These are phyloP conservation scores for Phortica magna DNA, from an alignment of 2,888 invertebrate genomes.

Conservation along the genomic window DNA sequence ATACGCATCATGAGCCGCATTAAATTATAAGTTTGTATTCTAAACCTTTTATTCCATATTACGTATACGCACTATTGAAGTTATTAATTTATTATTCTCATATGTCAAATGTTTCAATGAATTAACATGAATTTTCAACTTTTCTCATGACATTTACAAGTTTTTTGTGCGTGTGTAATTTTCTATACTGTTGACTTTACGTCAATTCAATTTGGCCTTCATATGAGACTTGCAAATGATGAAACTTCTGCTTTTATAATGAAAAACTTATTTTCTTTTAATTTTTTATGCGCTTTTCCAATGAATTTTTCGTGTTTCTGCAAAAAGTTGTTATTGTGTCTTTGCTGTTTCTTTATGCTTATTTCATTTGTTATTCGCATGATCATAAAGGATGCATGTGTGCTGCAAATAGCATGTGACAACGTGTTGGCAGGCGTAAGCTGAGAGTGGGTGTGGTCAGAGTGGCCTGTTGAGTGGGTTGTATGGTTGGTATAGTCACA, in stretches of 20 bases:
- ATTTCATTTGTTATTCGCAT: constrained; percentile 6
- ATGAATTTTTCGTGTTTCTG: not conserved
- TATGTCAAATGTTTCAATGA: too few relatives aligned
- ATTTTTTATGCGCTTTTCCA: not conserved
- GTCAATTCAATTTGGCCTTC: too few relatives aligned
- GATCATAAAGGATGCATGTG: constrained; percentile 53
- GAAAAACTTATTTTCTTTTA: not conserved
- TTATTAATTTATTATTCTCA: too few relatives aligned
- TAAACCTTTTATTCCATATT: too few relatives aligned
- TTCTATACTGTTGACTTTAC: too few relatives aligned
- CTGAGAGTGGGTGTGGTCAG: not conserved
- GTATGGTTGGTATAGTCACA: not conserved
- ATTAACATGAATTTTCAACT: too few relatives aligned
- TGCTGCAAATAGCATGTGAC: constrained; percentile 33
- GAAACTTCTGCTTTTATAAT: too few relatives aligned
- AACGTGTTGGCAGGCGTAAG: too few relatives aligned
- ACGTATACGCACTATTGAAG: too few relatives aligned
- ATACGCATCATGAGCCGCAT: not conserved
- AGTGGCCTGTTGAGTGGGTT: not conserved
- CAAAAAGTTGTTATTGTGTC: constrained; percentile 5
- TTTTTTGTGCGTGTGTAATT: too few relatives aligned
- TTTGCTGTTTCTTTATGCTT: not conserved
- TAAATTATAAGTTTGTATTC: not conserved
- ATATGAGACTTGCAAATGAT: too few relatives aligned
- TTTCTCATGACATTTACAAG: too few relatives aligned